These are phyloP conservation scores for Electrona antarctica DNA, from an alignment of 2,113 vertebrate genomes.

Conservation along the genomic window DNA sequence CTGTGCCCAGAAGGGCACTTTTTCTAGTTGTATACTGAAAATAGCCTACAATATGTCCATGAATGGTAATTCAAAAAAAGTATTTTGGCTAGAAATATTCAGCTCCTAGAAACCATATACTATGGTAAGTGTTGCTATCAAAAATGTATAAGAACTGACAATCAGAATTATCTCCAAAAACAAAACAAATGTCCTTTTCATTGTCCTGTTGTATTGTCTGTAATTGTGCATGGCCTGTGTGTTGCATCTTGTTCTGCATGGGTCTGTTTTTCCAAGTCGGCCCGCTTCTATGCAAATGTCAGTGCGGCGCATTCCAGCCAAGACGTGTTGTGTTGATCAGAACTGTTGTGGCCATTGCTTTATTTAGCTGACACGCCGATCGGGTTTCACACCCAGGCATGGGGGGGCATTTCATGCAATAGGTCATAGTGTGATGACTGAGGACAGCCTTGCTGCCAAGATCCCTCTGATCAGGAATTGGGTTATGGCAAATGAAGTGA, in stretches of 20 bases:
- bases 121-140: too few relatives aligned
- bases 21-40: too few relatives aligned
- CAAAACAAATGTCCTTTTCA: too few relatives aligned
- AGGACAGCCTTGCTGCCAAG: conserved; percentile 54
- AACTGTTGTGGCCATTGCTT: conserved; percentile 67
- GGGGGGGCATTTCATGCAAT: conserved; percentile 61
- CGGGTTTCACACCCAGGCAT: conserved; percentile 62
- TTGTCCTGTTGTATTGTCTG: neutral
- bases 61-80: too few relatives aligned
- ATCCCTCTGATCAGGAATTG: conserved; percentile 51
- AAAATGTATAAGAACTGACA: too few relatives aligned
- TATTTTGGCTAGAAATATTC: too few relatives aligned
- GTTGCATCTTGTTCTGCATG: conserved; percentile 41
- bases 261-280: conserved; percentile 34
- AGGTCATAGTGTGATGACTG: conserved; percentile 71
- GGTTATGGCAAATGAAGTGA: conserved; percentile 45
- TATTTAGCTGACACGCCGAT: conserved; percentile 70
- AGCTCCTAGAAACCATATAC: too few relatives aligned
- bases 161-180: too few relatives aligned
- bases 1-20: too few relatives aligned
- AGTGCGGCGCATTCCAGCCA: conserved; percentile 54
- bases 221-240: conserved; percentile 24
- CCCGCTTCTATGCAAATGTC: conserved; percentile 61
- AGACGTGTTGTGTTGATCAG: conserved; percentile 68
- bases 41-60: too few relatives aligned